Evolutionary conservation across 1,140 invertebrate species (phyloP).

Genomic region (Tigriopus japonicus): DNA sequence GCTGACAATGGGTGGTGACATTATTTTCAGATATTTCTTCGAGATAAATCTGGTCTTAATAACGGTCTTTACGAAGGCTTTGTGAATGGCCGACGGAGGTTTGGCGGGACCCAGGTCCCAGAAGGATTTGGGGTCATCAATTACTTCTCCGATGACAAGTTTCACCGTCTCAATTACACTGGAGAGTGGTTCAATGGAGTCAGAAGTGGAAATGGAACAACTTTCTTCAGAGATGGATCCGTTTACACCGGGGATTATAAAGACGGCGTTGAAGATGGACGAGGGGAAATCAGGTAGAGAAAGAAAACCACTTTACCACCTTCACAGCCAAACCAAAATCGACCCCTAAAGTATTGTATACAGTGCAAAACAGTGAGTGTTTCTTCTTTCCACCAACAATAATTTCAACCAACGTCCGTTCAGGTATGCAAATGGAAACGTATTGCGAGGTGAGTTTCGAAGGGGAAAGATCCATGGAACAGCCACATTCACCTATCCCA

Average conservation of each 20-base stretch:
- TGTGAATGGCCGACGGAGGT: background rate
- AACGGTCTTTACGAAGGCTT: background rate
- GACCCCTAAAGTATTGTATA: too few species aligned
- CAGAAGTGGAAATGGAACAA: background rate
- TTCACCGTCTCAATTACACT: background rate
- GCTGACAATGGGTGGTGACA: too few species aligned
- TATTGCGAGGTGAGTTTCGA: background rate
- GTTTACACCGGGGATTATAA: background rate
- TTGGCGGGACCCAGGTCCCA: background rate
- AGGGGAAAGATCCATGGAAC: background rate
- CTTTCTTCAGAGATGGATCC: background rate
- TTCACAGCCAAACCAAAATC: too few species aligned
- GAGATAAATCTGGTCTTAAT: background rate
- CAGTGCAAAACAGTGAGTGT: too few species aligned
- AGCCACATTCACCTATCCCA: background rate
- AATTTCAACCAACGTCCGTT: background rate
- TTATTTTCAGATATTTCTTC: background rate
- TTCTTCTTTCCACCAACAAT: too few species aligned
- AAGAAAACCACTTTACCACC: too few species aligned
- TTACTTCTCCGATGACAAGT: background rate
- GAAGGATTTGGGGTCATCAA: background rate
- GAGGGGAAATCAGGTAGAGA: background rate
- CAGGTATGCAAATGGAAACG: background rate
- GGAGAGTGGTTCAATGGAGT: background rate
- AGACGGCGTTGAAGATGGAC: background rate